These are phyloP conservation scores for Orthosia gracilis DNA, from an alignment of 2,888 invertebrate genomes.

Conservation along the genomic window DNA sequence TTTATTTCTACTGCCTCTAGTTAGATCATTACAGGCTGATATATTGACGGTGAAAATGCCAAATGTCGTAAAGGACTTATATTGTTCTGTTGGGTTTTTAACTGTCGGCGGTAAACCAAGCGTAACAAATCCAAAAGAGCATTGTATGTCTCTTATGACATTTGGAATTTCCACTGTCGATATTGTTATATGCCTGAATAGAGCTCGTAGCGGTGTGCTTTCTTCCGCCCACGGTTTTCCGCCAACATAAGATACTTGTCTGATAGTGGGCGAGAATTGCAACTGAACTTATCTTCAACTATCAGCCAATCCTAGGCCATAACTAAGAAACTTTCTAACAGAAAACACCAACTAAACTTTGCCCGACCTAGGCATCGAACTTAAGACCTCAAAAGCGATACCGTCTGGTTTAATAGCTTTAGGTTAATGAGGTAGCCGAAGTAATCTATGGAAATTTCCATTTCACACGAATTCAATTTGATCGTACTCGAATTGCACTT, in stretches of 20 bases:
- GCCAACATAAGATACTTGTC: background rate
- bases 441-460: constrained; percentile 18
- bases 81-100: no score
- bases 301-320: constrained; percentile 11
- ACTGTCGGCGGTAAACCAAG: no score
- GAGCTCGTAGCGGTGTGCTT: background rate
- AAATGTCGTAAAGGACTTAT: no score
- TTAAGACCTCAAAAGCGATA: constrained; percentile 42
- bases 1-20: background rate
- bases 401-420: constrained; percentile 27
- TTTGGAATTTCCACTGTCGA: no score
- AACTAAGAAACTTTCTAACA: constrained; percentile 36
- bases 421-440: constrained; percentile 43
- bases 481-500: background rate
- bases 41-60: no score
- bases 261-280: constrained; percentile 17
- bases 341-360: constrained; percentile 50
- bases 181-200: background rate
- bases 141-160: no score
- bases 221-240: constrained; percentile 7
- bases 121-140: no score
- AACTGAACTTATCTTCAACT: constrained; percentile 26
- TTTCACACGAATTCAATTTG: constrained; percentile 38
- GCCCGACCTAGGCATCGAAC: constrained; percentile 17
- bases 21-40: background rate